Evolutionary conservation across 2,888 invertebrate species (phyloP).

Genomic region (Metellina segmentata): DNA sequence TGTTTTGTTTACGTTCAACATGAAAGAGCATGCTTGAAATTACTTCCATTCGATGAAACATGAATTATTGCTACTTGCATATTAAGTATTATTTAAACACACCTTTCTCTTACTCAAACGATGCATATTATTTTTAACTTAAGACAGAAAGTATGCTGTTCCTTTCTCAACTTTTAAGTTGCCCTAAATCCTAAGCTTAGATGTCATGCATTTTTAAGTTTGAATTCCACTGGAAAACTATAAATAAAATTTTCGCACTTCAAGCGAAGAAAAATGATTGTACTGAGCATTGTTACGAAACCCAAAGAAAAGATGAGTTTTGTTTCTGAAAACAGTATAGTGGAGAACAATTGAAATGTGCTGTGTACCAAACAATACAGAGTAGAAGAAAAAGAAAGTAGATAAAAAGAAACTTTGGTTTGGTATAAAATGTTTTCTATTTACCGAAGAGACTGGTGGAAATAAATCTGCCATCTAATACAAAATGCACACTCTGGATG

Average conservation of each 20-base stretch:
- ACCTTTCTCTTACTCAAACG: too few species aligned
- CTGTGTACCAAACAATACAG: neutral
- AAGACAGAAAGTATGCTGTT: too few species aligned
- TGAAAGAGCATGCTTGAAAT: too few species aligned
- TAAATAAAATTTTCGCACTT: neutral
- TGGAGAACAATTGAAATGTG: neutral
- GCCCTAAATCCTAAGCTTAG: too few species aligned
- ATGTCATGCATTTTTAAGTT: neutral
- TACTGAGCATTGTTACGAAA: neutral
- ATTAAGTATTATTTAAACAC: too few species aligned
- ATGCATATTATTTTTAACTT: too few species aligned
- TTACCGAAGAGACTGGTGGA: conserved; percentile 31
- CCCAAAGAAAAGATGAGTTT: too few species aligned
- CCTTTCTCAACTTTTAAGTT: too few species aligned
- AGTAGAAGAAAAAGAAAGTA: conserved; percentile 6
- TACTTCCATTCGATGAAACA: too few species aligned
- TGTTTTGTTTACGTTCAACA: too few species aligned
- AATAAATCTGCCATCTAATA: conserved; percentile 62
- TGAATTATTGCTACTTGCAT: too few species aligned
- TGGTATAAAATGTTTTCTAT: conserved; percentile 30
- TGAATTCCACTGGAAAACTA: neutral
- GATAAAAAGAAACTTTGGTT: neutral
- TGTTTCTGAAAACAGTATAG: neutral
- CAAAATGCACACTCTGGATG: conserved; percentile 64
- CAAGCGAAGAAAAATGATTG: neutral